Evolutionary conservation across 2,888 invertebrate species (phyloP).

Genomic region (Sabatieria punctata): DNA sequence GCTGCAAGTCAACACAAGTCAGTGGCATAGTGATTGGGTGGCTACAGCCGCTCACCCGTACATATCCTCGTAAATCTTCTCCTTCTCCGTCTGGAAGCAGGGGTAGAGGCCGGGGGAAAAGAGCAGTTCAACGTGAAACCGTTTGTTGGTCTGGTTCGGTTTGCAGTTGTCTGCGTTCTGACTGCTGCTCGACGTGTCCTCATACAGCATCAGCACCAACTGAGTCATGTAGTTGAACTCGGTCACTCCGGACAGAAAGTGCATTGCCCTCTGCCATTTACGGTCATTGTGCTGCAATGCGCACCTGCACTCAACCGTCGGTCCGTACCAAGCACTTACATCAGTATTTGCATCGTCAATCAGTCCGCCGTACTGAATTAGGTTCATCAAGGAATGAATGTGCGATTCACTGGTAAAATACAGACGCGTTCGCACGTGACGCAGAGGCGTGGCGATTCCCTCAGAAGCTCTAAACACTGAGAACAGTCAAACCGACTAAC

Average conservation of each 20-base stretch:
- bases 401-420: slow-evolving; percentile 98
- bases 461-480: slow-evolving; percentile 25
- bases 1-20: slow-evolving; percentile 44
- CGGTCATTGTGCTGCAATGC: slow-evolving; percentile 54
- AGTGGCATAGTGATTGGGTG: slow-evolving; percentile 65
- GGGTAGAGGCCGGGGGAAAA: background rate
- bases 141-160: slow-evolving; percentile 45
- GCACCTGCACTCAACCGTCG: background rate
- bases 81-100: background rate
- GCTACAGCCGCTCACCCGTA: slow-evolving; percentile 80
- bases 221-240: slow-evolving; percentile 94
- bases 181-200: slow-evolving; percentile 93
- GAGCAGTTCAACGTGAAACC: background rate
- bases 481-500: too few species aligned
- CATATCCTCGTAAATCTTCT: too few species aligned
- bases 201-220: slow-evolving; percentile 92
- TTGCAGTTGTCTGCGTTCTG: slow-evolving; percentile 67
- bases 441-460: slow-evolving; percentile 84
- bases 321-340: slow-evolving; percentile 11
- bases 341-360: background rate
- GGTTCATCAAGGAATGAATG: slow-evolving; percentile 87
- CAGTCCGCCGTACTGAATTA: slow-evolving; percentile 44
- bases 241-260: slow-evolving; percentile 84
- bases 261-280: slow-evolving; percentile 92
- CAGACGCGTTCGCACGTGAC: slow-evolving; percentile 83